phyloP scores from a whole-genome alignment of 2,797 vertebrate species.

The Muraenolepis orangiensis region DNA sequence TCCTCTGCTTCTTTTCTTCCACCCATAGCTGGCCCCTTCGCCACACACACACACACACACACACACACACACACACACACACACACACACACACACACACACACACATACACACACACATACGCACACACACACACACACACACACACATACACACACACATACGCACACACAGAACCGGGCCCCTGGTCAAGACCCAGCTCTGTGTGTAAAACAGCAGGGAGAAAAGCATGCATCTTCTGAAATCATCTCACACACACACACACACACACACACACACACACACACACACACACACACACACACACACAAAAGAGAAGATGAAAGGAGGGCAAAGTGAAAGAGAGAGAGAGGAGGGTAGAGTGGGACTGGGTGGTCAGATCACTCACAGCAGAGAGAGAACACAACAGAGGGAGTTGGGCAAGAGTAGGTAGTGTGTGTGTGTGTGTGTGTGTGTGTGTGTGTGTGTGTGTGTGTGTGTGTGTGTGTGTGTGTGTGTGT shows the following conservation, averaged over 20 bases:
- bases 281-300: neutral
- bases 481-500: neutral
- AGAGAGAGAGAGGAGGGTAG: slow-evolving; percentile 3
- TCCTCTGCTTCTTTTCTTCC: neutral
- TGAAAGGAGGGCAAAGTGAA: neutral
- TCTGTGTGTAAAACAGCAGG: neutral
- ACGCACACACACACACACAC: slow-evolving; percentile 7
- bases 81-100: slow-evolving; percentile 8
- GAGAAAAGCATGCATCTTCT: neutral
- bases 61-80: slow-evolving; percentile 6
- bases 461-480: neutral
- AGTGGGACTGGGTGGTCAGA: neutral
- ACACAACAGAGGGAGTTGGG: neutral
- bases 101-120: neutral
- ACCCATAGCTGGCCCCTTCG: neutral
- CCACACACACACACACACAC: neutral
- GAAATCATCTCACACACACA: neutral
- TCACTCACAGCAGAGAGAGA: neutral
- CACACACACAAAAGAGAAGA: neutral
- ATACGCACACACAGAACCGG: slow-evolving; percentile 2
- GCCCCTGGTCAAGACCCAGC: neutral
- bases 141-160: slow-evolving; percentile 10
- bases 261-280: neutral
- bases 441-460: neutral
- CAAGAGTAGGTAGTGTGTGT: neutral